phyloP scores from a whole-genome alignment of 2,797 vertebrate species.

The Nannoperca obscura region DNA sequence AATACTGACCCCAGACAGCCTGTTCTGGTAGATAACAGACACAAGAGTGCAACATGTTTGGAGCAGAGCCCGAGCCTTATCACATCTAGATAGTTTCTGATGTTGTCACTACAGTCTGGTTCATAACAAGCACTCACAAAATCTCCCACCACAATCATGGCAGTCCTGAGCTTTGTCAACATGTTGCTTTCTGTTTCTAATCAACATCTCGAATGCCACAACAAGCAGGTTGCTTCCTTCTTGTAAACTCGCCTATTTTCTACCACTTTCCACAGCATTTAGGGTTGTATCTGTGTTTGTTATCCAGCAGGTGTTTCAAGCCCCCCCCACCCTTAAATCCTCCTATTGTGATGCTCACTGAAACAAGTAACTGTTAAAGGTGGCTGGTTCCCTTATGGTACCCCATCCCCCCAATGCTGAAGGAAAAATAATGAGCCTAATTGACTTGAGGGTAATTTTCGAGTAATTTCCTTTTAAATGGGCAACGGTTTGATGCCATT shows the following conservation, averaged over 20 bases:
- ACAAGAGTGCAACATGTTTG: slow-evolving; percentile 20
- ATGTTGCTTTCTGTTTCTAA: slow-evolving; percentile 54
- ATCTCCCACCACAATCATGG: slow-evolving; percentile 36
- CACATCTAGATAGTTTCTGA: slow-evolving; percentile 35
- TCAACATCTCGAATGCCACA: slow-evolving; percentile 7
- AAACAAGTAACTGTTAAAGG: slow-evolving; percentile 63
- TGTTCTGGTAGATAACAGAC: slow-evolving; percentile 24
- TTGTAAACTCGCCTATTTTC: slow-evolving; percentile 29
- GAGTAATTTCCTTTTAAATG: slow-evolving; percentile 82
- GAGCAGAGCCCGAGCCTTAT: slow-evolving; percentile 38
- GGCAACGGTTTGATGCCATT: slow-evolving; percentile 77
- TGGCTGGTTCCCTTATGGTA: slow-evolving; percentile 32
- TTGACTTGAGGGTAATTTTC: slow-evolving; percentile 80
- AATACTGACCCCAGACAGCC: neutral
- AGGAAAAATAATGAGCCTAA: slow-evolving; percentile 79
- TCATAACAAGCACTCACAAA: slow-evolving; percentile 53
- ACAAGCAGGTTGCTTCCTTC: slow-evolving; percentile 32
- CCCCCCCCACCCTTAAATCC: slow-evolving; percentile 1
- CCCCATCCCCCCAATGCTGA: slow-evolving; percentile 21
- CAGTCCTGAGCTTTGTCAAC: slow-evolving; percentile 29
- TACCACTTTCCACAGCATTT: slow-evolving; percentile 7
- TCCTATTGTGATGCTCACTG: slow-evolving; percentile 49
- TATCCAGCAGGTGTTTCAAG: slow-evolving; percentile 74
- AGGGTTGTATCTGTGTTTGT: slow-evolving; percentile 27
- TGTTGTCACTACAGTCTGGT: slow-evolving; percentile 62